Base-by-base conservation (phyloP, 2,888 invertebrate species). In the Torymus aiolomorphi region DNA sequence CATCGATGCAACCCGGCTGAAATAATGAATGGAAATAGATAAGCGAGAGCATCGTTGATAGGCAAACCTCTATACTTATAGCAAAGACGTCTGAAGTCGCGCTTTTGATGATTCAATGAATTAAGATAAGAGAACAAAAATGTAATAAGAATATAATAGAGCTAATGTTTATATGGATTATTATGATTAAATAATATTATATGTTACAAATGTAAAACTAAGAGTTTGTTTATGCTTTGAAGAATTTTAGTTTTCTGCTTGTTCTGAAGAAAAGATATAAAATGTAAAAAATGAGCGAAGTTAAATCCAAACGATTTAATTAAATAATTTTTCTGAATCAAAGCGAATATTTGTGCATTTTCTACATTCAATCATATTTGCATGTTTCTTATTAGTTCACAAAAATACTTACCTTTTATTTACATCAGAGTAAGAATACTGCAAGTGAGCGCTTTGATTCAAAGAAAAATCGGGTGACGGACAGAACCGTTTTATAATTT, bases 161-260 rank as follows among this genome's bases (percentile, higher is more conserved):
- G 84, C 86, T 88, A 89, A 88, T 88, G 88, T 89, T 90, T 89
- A 88, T 88, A 89, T 88, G 87, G 86, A 88, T 88, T 87, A 88
- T 87, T 88, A 88, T 86, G 82, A 84, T 80, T 80, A 83, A 85
- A 85, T 84, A 83, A 84, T 86, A 88, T 85, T 87, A 85, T 88
- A 86, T 83, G 87, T 88, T 88, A 87, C 80, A 81, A 86, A 83
- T 84, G 80, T 88, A 87, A 86, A 87, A 88, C 86, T 87, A 88
- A 87, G 86, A 88, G 86, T 88, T 89, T 87, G 86, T 88, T 89
- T 88, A 88, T 88, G 88, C 88, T 88, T 88, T 87, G 85, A 86
- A 88, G 85, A 86, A 82, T 85, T 87, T 89, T 88, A 87, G 84
- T 88, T 89, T 84, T 86, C 82, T 85, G 89, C 88, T 89, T 89